phyloP scores from a whole-genome alignment of 64 coral and sea anemone species.

The Cladopsammia gracilis region DNA sequence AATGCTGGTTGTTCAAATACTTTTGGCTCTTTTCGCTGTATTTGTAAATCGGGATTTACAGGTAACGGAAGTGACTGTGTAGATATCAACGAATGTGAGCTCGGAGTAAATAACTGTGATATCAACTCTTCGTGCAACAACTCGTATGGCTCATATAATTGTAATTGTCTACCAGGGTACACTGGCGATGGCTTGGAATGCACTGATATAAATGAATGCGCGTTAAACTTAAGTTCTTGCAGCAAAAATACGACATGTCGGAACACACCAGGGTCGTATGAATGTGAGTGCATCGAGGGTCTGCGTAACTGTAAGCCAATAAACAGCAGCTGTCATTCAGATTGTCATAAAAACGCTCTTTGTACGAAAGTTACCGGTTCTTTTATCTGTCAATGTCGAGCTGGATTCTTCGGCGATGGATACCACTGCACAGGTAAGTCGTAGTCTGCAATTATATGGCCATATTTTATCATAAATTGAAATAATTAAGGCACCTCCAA shows the following conservation, averaged over 20 bases:
- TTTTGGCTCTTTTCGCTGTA: slow-evolving; percentile 30
- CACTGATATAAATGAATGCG: slow-evolving; percentile 49
- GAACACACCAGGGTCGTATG: slow-evolving; percentile 30
- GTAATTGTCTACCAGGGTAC: slow-evolving; percentile 34
- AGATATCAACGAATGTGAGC: slow-evolving; percentile 57
- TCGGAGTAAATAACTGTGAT: slow-evolving; percentile 12
- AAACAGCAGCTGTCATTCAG: neutral
- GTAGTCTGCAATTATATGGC: neutral
- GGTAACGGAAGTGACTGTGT: slow-evolving; percentile 21
- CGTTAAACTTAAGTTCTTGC: neutral
- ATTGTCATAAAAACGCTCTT: neutral
- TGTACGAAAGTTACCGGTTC: neutral
- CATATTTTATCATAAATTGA: neutral
- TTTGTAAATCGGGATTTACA: slow-evolving; percentile 45
- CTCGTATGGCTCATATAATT: slow-evolving; percentile 25
- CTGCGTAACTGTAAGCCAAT: neutral
- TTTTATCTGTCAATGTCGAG: neutral
- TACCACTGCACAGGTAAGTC: slow-evolving; percentile 1
- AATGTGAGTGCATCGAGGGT: slow-evolving; percentile 2
- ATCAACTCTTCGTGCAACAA: slow-evolving; percentile 29
- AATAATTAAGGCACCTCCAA: too few species aligned
- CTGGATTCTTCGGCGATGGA: neutral
- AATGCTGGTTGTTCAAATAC: slow-evolving; percentile 46
- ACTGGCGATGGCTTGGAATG: slow-evolving; percentile 28
- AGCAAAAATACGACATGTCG: neutral